Conservation (phyloP, 2,797 vertebrate genomes). For the Microctenopoma steveboyesi region DNA sequence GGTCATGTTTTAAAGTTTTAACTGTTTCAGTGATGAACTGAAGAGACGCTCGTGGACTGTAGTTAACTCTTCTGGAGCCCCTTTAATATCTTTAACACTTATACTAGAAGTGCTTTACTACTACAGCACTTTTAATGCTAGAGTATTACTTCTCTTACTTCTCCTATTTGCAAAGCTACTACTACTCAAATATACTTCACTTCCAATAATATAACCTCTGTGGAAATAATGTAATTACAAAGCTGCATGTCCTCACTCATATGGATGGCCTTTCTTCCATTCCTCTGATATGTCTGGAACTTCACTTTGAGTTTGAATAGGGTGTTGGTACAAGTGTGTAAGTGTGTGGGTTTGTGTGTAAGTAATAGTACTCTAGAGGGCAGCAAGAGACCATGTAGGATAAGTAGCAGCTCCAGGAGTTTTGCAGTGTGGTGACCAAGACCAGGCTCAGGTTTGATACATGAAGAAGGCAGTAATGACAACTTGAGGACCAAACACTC, state of each 20-base stretch:
- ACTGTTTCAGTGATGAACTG: conserved; percentile 40
- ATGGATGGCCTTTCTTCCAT: conserved; percentile 61
- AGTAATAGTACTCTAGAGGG: conserved; percentile 75
- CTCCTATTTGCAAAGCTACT: conserved; percentile 5
- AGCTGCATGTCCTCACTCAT: conserved; percentile 57
- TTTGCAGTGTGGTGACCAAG: background rate
- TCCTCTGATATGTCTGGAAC: background rate
- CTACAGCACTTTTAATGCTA: background rate
- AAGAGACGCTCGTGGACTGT: conserved; percentile 22
- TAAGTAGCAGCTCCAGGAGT: conserved; percentile 6
- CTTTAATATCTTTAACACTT: background rate
- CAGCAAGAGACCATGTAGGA: conserved; percentile 77
- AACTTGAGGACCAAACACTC: background rate
- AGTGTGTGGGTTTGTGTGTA: conserved; percentile 3
- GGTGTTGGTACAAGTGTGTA: background rate
- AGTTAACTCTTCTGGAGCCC: conserved; percentile 9
- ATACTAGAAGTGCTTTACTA: background rate
- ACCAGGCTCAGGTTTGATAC: conserved; percentile 1
- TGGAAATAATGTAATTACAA: background rate
- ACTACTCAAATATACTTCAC: background rate
- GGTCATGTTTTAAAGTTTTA: conserved; percentile 67
- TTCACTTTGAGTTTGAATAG: conserved; percentile 9
- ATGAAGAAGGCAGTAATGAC: background rate
- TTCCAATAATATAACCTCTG: background rate
- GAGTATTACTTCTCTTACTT: background rate